These are phyloP conservation scores for Tridacna crocea DNA, from an alignment of 2,888 invertebrate species.

Conservation along the genomic window DNA sequence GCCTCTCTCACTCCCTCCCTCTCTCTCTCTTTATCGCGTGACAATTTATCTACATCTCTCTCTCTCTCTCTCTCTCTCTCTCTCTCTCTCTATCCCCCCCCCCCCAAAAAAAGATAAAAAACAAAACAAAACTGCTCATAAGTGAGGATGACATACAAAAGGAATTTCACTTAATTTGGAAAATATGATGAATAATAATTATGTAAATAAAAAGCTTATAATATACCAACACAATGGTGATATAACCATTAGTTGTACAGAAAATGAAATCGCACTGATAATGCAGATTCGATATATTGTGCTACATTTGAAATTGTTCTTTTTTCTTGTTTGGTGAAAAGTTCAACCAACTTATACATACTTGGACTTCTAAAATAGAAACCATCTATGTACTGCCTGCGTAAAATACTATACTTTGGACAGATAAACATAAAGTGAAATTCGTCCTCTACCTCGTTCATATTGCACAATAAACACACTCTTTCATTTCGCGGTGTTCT, in stretches of 20 bases:
- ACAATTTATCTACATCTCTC: not conserved
- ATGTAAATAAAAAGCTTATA: not conserved
- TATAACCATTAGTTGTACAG: not conserved
- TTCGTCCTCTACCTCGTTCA: conserved; percentile 7
- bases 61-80: too few species aligned
- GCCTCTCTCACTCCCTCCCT: not conserved
- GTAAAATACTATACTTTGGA: not conserved
- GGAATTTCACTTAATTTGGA: not conserved
- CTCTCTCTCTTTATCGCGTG: not conserved
- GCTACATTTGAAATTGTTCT: not conserved
- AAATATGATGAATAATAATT: not conserved
- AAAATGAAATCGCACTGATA: not conserved
- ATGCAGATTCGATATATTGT: not conserved
- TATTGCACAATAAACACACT: conserved; percentile 4
- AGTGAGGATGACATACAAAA: not conserved
- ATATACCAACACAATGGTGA: not conserved
- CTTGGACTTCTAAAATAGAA: conserved; percentile 5
- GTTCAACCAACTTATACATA: not conserved
- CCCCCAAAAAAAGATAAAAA: too few species aligned
- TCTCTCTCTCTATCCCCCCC: too few species aligned
- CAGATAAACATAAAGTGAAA: conserved; percentile 7
- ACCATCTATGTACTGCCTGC: conserved; percentile 10
- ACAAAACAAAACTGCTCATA: too few species aligned
- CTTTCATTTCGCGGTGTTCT: not conserved
- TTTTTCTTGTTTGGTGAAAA: not conserved